Evolutionary conservation across 1,140 invertebrate species (phyloP), one percentile per base, ranked within the genome.

Genomic region (Panagrolaimus sp.): DNA sequence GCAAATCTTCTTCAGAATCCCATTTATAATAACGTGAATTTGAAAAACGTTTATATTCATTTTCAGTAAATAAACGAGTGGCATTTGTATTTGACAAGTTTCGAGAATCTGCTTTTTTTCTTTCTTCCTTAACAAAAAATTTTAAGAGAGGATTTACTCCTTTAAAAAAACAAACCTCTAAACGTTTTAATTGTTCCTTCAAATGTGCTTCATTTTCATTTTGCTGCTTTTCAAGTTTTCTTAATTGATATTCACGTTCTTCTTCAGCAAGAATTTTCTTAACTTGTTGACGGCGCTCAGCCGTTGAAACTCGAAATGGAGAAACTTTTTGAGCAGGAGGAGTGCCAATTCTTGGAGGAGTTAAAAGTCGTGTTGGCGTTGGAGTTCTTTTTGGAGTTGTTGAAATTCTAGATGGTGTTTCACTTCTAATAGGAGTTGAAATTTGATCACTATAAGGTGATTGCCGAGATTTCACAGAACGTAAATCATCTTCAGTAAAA

Each of bases 21-120:
- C 52, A 58, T 26, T 58, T 28, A 28, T 58, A 58, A 17, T 58
- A 58, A n/a, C 52, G 21, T 58, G 21, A 26, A 28, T 58, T 28
- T 12, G 52, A 58, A 58, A 26, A 58, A 12, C 52, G 52, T 58
- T 58, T 28, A 58, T 58, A 58, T n/a, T 58, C 28, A 8, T 58
- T 21, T 58, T 17, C 28, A 1, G 21, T 10, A 8, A 58, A 26
- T 21, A 58, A 24, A n/a, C 52, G 52, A 58, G 52, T 21, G 2
- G 15, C 17, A n/a, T 58, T 21, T 14, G 52, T 10, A 24, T 21
- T 21, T 26, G 52, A 58, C 21, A 58, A 12, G 28, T 28, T 28
- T 12, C 52, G 52, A 21, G 52, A 58, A 7, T 2, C 32, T n/a
- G n/a, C n/a, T n/a, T n/a, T n/a, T 38, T 38, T 38, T 38, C 32